Base-by-base conservation (phyloP, 2,888 invertebrate genomes). In the Megalurothrips usitatus region DNA sequence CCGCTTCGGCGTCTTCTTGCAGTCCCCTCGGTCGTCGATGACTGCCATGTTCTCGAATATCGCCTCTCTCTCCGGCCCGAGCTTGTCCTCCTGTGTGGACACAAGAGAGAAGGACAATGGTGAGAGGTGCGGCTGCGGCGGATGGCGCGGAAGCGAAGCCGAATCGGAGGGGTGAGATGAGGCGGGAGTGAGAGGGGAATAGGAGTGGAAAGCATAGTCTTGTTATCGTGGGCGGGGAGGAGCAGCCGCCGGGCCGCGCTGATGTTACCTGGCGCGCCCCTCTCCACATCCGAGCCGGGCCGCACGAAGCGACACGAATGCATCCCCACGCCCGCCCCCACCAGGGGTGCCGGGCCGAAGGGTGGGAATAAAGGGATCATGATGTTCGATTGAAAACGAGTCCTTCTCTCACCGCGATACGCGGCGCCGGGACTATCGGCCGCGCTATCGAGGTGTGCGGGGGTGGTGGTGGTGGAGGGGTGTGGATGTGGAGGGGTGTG, bases 11-110 rank as follows among this genome's bases (percentile, higher is more conserved):
- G 84, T 84, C 82, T 83, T 84, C 80, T 84, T 84, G 28, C 81
- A 75, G 58, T 82, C 82, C 81, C 47, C 78, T 78, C 78, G 63
- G 49, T 81, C 82, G 28, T 83, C 82, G 34, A 82, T 80, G 17
- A 82, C 81, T 1, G 82, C 79, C 82, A 88, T 86, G 82, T 87
- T 87, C 82, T 88, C 86, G 83, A 88, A 88, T 81, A 86, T 88
- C 78, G 87, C 86, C 81, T 88, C 86, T 82, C 87, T 86, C 82
- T 86, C 86, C 68, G 86, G 86, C 80, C 68, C 68, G 23, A 75
- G 68, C 84, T 84, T 75, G 26, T 75, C 68, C 68, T 75, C 68
- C 68, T 75, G 26, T 26, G 68, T 12, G 26, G n/a, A 68, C 12
- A 75, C 6, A 75, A 75, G 26, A 26, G 12, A 75, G 68, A 58